Conservation (phyloP, 2,113 vertebrate species). For the Colius striatus region DNA sequence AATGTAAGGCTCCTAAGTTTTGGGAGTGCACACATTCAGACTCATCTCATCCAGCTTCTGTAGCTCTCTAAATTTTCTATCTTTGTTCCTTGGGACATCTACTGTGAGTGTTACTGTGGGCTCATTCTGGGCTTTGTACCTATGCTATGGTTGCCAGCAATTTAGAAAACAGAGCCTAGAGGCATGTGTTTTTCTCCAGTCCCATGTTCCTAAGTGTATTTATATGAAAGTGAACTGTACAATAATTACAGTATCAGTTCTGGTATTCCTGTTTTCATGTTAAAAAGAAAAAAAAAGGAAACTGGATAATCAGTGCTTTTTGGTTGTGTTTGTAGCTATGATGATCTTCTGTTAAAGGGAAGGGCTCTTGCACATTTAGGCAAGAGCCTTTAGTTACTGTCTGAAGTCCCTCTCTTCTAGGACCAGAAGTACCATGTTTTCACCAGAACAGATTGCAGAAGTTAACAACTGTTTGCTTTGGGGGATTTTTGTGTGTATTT, state of each 20-base stretch:
- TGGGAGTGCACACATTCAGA: neutral
- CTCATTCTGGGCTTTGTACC: neutral
- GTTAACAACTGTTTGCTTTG: neutral
- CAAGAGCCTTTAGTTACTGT: neutral
- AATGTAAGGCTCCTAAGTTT: neutral
- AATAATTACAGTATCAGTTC: neutral
- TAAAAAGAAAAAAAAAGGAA: neutral
- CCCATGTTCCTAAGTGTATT: neutral
- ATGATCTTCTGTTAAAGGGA: neutral
- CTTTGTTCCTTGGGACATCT: neutral
- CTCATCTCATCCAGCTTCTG: neutral
- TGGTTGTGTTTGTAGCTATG: neutral
- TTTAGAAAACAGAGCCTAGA: neutral
- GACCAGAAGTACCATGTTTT: neutral
- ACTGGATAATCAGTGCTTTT: neutral
- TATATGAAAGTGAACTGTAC: neutral
- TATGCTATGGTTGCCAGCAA: rapidly evolving
- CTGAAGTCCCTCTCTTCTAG: neutral
- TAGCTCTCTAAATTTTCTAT: neutral
- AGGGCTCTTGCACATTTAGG: neutral
- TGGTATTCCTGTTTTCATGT: neutral
- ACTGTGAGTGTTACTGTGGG: neutral
- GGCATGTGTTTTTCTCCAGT: neutral
- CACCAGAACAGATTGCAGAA: neutral
- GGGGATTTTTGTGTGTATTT: neutral